Base-by-base conservation (phyloP, 2,888 invertebrate genomes). In the Laothoe populi region DNA sequence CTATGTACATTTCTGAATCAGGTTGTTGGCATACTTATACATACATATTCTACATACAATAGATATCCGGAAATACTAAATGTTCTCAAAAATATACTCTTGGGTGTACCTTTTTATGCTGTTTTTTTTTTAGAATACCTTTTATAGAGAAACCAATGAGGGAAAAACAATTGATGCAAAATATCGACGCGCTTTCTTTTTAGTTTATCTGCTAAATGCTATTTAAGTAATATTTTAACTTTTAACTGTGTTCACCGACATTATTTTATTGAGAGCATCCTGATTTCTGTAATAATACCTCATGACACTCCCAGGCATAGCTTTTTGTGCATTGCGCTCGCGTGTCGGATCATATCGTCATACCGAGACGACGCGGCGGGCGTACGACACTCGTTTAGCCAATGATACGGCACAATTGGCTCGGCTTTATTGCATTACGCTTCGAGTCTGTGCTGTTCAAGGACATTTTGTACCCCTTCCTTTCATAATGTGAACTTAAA, bases 401-500 rank as follows among this genome's bases (percentile, higher is more conserved):
- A 53, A 53, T 53, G 53, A 53, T 49, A 49, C 49, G 49, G 49
- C 31, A 49, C 53, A 53, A 53, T 53, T 53, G 53, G 53, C 35
- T 19, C 53, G 44, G 53, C 19, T 53, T 53, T 53, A 53, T 53
- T 53, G 35, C 35, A 53, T 53, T 53, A 53, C 53, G 16, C 53
- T 19, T 53, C 53, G 53, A 53, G 31, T 53, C 53, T 31, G 53
- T 35, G 35, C 19, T 53, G 31, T 53, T 53, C 49, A 19, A 53
- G 53, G 53, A 35, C 53, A 31, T 19, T 53, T 53, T 53, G 11
- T 53, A 11, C 35, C 53, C 19, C 31, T 35, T 53, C 31, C 19
- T 31, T 53, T 31, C 31, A 53, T 53, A 10, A 31, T 53, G 24
- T 31, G 31, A 53, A 53, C 31, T 53, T 53, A 26, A 53, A 53